Evolutionary conservation across 2,113 vertebrate species (phyloP), one percentile per base, ranked within the genome.

Genomic region (Hippocampus mohnikei): DNA sequence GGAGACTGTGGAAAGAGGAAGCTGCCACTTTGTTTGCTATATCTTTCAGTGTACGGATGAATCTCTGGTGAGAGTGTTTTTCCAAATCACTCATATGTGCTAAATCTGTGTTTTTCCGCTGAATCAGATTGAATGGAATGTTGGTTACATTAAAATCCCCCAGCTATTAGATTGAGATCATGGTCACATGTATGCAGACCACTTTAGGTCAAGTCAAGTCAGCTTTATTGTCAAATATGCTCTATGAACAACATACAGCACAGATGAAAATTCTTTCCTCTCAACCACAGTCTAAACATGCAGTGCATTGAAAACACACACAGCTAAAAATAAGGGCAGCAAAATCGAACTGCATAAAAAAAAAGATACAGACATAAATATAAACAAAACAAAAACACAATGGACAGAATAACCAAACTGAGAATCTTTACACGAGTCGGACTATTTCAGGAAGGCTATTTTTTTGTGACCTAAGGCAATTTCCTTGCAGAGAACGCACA

Each of bases 1-100:
- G n/a, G 97, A 99, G 81, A 91, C 92, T 0, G 93, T 94, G 6
- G 94, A 94, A 53, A 91, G 91, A n/a, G 93, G 94, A 25, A 95
- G 91, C 85, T 95, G 94, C 75, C 94, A 95, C 77, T 99, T 97
- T 53, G 95, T 98, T 70, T 99, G 97, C 73, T 98, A 99, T 0
- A 93, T 99, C 68, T 99, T 99, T 88, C 97, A 97, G 75, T 99
- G 97, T 71, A 90, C 96, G 5, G 94, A 96, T 50, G 97, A 97
- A 89, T 93, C 95, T 21, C 91, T 99, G 95, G 97, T 99, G 88
- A 95, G 95, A 48, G 52, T 29, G n/a, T 67, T 42, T 58, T 40
- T 73, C 44, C 12, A 25, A 15, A 13, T 41, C 11, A 25, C 42
- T 62, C 60, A 62, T 18, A 65, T 15, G 63, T 46, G 62, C 42